Percentiles rank a stretch among this genome's conserved stretches.
These are phyloP conservation scores for Rhabdophis nuchalis DNA, from an alignment of 2,797 vertebrate genomes.

Conservation along the genomic window DNA sequence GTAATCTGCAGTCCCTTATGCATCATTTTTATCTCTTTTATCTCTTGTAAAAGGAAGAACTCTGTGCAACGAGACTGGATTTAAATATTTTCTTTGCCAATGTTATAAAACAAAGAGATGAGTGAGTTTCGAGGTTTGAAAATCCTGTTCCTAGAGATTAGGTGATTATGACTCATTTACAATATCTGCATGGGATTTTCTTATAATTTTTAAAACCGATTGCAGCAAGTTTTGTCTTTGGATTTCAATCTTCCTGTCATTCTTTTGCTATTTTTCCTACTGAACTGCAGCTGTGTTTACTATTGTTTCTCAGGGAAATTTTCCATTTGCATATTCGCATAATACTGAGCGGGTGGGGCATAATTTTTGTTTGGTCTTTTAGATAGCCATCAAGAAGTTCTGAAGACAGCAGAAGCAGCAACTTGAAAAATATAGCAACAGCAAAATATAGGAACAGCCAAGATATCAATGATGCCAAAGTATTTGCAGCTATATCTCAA, in stretches of 20 bases:
- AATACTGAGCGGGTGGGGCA: not conserved
- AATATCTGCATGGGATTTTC: conserved; percentile 79
- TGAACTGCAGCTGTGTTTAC: conserved; percentile 36
- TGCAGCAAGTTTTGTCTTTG: conserved; percentile 61
- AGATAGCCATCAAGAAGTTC: not conserved
- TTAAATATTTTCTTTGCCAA: conserved; percentile 97
- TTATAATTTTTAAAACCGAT: conserved; percentile 81
- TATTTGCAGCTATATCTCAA: no score
- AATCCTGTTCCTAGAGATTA: conserved; percentile 93
- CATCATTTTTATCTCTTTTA: conserved; percentile 81
- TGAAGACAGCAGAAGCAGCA: not conserved
- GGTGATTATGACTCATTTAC: conserved; percentile 89
- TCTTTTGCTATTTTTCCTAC: conserved; percentile 8
- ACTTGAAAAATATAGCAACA: no score
- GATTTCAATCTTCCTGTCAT: conserved; percentile 66
- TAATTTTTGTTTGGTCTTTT: not conserved
- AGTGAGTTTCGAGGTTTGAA: conserved; percentile 93
- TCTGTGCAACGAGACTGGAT: conserved; percentile 98
- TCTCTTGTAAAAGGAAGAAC: conserved; percentile 95
- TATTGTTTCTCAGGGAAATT: not conserved
- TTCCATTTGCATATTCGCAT: not conserved
- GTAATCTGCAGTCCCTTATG: conserved; percentile 90
- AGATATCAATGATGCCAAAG: no score
- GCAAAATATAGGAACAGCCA: no score
- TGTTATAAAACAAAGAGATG: conserved; percentile 99